Conservation (phyloP, 2,888 invertebrate genomes). For the Heliconius cydno region DNA sequence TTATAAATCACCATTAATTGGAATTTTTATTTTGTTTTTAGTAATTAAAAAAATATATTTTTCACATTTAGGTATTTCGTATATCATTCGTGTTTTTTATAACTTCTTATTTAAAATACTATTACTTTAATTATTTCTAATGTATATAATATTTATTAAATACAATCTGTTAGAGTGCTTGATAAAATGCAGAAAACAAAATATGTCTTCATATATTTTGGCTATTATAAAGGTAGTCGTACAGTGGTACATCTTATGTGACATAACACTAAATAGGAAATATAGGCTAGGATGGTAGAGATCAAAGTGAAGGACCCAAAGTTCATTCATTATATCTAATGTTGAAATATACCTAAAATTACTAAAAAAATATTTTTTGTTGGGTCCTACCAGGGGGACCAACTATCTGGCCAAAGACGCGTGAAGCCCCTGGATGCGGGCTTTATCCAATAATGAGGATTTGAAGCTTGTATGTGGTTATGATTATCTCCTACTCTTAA, state of each 20-base stretch:
- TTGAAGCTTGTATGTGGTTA: too few relatives aligned
- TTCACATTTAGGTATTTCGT: neutral
- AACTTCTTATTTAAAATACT: neutral
- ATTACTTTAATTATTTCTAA: neutral
- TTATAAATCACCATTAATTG: too few relatives aligned
- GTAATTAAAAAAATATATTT: neutral
- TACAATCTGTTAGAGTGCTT: constrained; percentile 24
- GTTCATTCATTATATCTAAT: too few relatives aligned
- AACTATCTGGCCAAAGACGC: too few relatives aligned
- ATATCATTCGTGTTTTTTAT: too few relatives aligned
- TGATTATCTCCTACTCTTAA: too few relatives aligned
- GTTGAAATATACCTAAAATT: too few relatives aligned
- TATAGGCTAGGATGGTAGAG: neutral
- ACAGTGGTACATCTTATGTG: constrained; percentile 11
- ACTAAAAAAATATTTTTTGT: too few relatives aligned
- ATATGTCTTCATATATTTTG: constrained; percentile 29
- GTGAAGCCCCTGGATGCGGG: too few relatives aligned
- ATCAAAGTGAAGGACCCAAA: neutral
- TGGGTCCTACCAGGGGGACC: too few relatives aligned
- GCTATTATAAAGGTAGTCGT: constrained; percentile 16
- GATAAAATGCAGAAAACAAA: constrained; percentile 28
- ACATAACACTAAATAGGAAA: neutral
- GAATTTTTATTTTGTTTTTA: neutral
- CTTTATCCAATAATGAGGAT: too few relatives aligned
- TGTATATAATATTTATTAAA: neutral